Evolutionary conservation across 92 coral and sea anemone genomes (phyloP), one percentile per base, ranked within the genome.

Genomic region (Epizoanthus illoricatus): DNA sequence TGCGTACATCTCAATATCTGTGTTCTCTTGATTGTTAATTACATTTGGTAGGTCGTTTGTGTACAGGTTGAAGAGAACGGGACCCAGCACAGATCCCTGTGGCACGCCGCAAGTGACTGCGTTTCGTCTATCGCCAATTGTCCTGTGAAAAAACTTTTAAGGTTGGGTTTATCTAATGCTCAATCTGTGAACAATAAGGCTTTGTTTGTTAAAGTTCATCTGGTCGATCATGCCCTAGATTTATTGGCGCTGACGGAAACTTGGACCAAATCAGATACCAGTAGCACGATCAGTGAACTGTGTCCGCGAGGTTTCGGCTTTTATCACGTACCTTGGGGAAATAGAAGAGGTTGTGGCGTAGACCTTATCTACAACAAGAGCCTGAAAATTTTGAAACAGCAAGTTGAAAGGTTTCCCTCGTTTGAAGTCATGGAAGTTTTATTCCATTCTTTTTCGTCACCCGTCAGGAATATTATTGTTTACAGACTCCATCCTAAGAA

Each of bases 371-470:
- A 66, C 40, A 13, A 24, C 36, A 21, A 12, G 4, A 66, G 41
- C 11, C 16, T 65, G 40, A 33, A 28, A 33, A 66, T 66, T 23
- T 0, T 66, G 42, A 66, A 66, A 28, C 71, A 66, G 36, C 71
- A 66, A 23, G 71, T 66, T 19, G 71, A 66, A n/a, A 66, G 43
- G 15, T 66, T 28, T 66, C 36, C 17, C 16, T 66, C 47, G 40
- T 28, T 66, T 28, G 71, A 66, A 33, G 71, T 66, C 41, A 69
- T 81, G 52, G 79, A 57, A 45, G 80, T 85, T 79, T 71, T 85
- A 18, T 85, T 81, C 23, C 79, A 75, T 10, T 74, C 88, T 8
- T 59, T 80, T n/a, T 75, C 84, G 45, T 85, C 86, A 56, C 11
- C 41, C 52, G 47, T 65, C 54, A 80, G 81, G 9, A 69, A n/a